A percentile compares a stretch with the other conserved stretches of the same genome.
These are phyloP conservation scores for Cenopis cana DNA, from an alignment of 2,888 invertebrate genomes.

Conservation along the genomic window DNA sequence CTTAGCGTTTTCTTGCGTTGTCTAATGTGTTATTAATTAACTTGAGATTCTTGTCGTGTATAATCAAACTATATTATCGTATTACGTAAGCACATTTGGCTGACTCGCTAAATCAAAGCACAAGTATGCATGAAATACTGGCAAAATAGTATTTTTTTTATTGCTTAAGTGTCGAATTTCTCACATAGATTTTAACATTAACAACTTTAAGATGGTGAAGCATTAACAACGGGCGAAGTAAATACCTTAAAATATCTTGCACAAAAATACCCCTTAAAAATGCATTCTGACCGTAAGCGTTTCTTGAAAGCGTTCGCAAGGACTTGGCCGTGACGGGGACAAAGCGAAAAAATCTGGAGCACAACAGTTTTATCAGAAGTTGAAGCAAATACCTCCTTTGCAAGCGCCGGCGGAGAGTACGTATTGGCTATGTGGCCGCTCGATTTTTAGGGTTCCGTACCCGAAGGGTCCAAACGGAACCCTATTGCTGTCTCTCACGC, in stretches of 20 bases:
- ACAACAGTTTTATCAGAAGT: constrained; percentile 60
- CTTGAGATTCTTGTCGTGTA: background rate
- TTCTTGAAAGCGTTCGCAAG: constrained; percentile 55
- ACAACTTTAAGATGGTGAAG: too few relatives aligned
- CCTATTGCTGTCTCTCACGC: too few relatives aligned
- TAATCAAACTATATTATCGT: background rate
- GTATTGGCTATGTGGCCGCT: constrained; percentile 6
- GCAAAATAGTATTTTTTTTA: too few relatives aligned
- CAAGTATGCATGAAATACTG: too few relatives aligned
- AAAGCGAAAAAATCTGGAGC: constrained; percentile 67
- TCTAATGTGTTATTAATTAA: background rate
- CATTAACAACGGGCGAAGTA: background rate
- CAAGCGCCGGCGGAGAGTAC: constrained; percentile 27
- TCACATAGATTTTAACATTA: too few relatives aligned
- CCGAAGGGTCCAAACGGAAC: too few relatives aligned
- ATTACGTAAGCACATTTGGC: background rate
- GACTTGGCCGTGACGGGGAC: constrained; percentile 68
- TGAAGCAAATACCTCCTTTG: constrained; percentile 45
- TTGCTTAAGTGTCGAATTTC: too few relatives aligned
- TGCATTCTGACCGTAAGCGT: constrained; percentile 48
- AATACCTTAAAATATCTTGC: constrained; percentile 10
- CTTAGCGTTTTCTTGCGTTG: constrained; percentile 9
- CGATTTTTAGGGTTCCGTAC: too few relatives aligned
- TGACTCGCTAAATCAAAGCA: background rate
- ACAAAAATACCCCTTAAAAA: constrained; percentile 22